phyloP scores from a whole-genome alignment of 2,113 vertebrate species.

The Pitta sordida region DNA sequence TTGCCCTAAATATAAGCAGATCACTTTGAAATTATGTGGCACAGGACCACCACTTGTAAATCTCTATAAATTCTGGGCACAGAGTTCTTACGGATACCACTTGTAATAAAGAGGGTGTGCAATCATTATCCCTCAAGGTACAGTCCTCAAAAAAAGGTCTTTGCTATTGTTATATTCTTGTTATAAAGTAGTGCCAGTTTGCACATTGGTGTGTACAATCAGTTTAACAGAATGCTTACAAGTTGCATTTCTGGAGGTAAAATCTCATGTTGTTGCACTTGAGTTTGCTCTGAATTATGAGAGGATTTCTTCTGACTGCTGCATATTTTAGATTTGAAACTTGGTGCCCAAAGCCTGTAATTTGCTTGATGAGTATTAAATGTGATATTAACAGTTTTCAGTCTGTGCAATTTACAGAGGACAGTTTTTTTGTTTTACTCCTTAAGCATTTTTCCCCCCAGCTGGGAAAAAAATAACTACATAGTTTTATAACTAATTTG shows the following conservation, averaged over 20 bases:
- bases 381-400: neutral
- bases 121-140: neutral
- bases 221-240: neutral
- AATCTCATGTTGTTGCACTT: neutral
- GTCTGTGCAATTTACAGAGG: neutral
- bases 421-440: neutral
- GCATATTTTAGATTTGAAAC: neutral
- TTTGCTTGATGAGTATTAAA: constrained; percentile 12
- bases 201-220: neutral
- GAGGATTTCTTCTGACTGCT: neutral
- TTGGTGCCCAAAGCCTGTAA: neutral
- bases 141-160: neutral
- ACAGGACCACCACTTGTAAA: neutral
- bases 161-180: neutral
- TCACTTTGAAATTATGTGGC: neutral
- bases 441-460: neutral
- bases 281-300: neutral
- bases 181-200: neutral
- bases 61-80: neutral
- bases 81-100: neutral
- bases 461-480: neutral
- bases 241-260: neutral
- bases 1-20: neutral
- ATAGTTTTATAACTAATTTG: neutral
- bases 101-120: neutral